phyloP scores from a whole-genome alignment of 1,140 invertebrate genomes.

The Ectropis grisescens region DNA sequence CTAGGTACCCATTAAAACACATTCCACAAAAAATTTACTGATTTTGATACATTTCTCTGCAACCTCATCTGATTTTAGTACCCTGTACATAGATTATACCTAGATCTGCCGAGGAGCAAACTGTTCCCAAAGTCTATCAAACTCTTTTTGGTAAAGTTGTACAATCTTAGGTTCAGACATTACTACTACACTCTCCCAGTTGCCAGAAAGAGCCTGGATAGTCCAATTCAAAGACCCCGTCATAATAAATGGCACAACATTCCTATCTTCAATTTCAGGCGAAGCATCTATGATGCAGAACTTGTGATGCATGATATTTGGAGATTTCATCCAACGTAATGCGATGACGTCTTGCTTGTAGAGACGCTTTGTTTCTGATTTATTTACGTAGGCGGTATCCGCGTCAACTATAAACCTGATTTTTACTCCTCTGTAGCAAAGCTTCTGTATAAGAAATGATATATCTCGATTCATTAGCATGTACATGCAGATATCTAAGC shows the following conservation, averaged over 20 bases:
- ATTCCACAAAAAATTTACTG: no score
- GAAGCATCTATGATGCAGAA: conserved; percentile 45
- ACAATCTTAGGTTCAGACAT: conserved; percentile 46
- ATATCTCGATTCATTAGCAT: conserved; percentile 48
- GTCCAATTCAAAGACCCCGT: conserved; percentile 59
- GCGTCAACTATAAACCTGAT: conserved; percentile 49
- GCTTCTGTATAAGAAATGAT: conserved; percentile 31
- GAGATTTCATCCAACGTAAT: conserved; percentile 60
- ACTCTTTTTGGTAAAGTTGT: conserved; percentile 34
- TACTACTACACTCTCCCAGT: conserved; percentile 50
- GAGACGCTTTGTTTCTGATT: conserved; percentile 31
- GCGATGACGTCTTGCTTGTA: conserved; percentile 24
- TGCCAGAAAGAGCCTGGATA: conserved; percentile 44
- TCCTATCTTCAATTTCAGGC: conserved; percentile 3
- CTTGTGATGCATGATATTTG: conserved; percentile 57
- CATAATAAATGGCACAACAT: conserved; percentile 28
- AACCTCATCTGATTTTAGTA: no score
- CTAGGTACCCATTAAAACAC: no score
- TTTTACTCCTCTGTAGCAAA: conserved; percentile 37
- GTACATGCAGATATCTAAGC: conserved; percentile 53
- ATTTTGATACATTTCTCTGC: no score
- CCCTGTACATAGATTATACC: no score
- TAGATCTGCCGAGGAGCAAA: no score
- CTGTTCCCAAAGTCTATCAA: conserved; percentile 48
- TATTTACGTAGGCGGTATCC: conserved; percentile 48